Conservation (phyloP, 1,140 invertebrate species). For the Sesamia nonagrioides region DNA sequence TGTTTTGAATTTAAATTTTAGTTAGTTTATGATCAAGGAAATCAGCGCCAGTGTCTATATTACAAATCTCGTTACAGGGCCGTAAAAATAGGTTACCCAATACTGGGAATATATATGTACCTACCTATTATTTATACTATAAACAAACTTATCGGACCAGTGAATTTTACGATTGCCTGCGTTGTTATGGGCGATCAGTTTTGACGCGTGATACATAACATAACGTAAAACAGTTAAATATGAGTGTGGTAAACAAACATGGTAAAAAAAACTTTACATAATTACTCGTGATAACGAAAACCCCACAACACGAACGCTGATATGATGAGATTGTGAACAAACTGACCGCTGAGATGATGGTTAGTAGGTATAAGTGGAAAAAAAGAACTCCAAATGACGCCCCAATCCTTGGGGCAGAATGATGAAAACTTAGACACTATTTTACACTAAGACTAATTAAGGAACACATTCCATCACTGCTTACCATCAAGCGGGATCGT, state of each 20-base stretch:
- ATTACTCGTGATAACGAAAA: not conserved
- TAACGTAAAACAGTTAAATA: conserved; percentile 36
- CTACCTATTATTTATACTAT: conserved; percentile 49
- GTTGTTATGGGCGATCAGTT: conserved; percentile 44
- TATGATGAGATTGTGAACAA: not conserved
- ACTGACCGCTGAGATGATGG: not conserved
- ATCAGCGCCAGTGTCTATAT: not conserved
- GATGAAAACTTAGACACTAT: no score
- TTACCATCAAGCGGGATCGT: no score
- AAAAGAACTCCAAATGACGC: not conserved
- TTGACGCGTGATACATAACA: conserved; percentile 4
- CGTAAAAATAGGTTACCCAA: conserved; percentile 56
- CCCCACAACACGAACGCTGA: not conserved
- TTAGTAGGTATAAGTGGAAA: not conserved
- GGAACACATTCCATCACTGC: no score
- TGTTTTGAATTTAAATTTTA: no score
- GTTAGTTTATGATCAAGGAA: no score
- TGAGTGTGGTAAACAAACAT: not conserved
- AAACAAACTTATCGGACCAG: conserved; percentile 53
- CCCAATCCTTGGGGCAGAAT: no score
- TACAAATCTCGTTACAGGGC: conserved; percentile 54
- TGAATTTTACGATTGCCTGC: conserved; percentile 57
- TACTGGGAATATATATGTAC: conserved; percentile 40
- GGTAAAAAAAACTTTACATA: conserved; percentile 3
- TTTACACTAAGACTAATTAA: no score